Evolutionary conservation across 2,113 vertebrate genomes (phyloP).

Genomic region (Corvus moneduloides): DNA sequence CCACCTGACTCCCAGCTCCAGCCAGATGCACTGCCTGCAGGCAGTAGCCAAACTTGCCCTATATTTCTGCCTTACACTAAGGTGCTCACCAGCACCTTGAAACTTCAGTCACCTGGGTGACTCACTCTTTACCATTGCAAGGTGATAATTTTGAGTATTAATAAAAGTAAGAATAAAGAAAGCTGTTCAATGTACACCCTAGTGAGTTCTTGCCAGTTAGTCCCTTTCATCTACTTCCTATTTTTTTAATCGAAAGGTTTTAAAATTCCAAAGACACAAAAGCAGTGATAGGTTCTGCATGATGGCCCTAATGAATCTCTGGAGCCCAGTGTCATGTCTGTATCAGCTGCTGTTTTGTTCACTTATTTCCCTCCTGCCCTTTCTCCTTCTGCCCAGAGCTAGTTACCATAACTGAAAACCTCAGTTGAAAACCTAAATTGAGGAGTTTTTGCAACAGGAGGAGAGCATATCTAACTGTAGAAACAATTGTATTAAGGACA

Average conservation of each 20-base stretch:
- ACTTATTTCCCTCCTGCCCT: not conserved
- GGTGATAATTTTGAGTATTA: not conserved
- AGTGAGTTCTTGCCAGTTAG: not conserved
- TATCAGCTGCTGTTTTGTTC: not conserved
- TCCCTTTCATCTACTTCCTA: not conserved
- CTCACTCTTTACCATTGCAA: not conserved
- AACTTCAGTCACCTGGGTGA: not conserved
- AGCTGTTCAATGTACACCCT: not conserved
- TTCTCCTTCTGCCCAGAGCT: not conserved
- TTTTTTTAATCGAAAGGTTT: not conserved
- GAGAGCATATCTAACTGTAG: not conserved
- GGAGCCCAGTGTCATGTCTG: accelerated
- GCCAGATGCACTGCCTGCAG: not conserved
- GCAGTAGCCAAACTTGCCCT: not conserved
- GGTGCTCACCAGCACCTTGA: not conserved
- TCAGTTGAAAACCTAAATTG: not conserved
- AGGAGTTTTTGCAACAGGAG: not conserved
- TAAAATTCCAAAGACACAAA: not conserved
- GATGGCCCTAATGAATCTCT: not conserved
- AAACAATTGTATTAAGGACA: not conserved
- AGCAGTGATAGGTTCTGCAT: not conserved
- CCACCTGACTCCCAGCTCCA: not conserved
- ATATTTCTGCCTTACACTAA: not conserved
- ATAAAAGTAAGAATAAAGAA: not conserved
- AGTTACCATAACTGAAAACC: not conserved